A percentile compares a stretch with the other conserved stretches of the same genome.
These are phyloP conservation scores for Mechanitis messenoides DNA, from an alignment of 2,888 invertebrate species.

Conservation along the genomic window DNA sequence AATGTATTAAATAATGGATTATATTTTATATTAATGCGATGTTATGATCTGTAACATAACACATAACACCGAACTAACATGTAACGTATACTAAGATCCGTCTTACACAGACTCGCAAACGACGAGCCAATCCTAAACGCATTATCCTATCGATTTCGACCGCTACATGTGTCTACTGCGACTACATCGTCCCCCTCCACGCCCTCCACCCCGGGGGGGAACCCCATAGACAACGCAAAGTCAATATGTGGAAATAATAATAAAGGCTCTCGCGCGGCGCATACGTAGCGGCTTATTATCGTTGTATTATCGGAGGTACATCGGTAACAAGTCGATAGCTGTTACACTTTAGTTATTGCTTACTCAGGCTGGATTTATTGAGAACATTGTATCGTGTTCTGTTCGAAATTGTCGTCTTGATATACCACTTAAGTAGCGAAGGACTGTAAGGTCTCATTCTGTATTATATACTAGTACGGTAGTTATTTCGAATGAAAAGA, in stretches of 20 bases:
- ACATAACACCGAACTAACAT: slow-evolving; percentile 5
- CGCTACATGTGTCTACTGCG: slow-evolving; percentile 58
- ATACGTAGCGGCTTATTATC: slow-evolving; percentile 66
- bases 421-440: too few relatives aligned
- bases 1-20: not conserved
- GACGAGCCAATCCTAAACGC: slow-evolving; percentile 56
- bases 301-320: slow-evolving; percentile 49
- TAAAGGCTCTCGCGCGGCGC: slow-evolving; percentile 62
- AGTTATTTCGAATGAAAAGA: too few relatives aligned
- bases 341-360: slow-evolving; percentile 43
- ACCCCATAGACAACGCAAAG: slow-evolving; percentile 60
- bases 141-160: slow-evolving; percentile 60
- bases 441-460: too few relatives aligned
- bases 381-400: slow-evolving; percentile 20
- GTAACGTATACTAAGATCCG: slow-evolving; percentile 9
- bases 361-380: slow-evolving; percentile 40
- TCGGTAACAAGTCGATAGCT: slow-evolving; percentile 38
- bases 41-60: too few relatives aligned
- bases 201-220: slow-evolving; percentile 19
- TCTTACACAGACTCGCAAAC: slow-evolving; percentile 20
- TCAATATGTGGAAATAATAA: slow-evolving; percentile 75
- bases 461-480: too few relatives aligned
- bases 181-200: slow-evolving; percentile 42
- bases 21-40: not conserved
- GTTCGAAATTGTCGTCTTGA: slow-evolving; percentile 8